Percentiles rank a stretch among this genome's conserved stretches.
phyloP scores from a whole-genome alignment of 1,140 invertebrate genomes.

The Phthorimaea operculella region DNA sequence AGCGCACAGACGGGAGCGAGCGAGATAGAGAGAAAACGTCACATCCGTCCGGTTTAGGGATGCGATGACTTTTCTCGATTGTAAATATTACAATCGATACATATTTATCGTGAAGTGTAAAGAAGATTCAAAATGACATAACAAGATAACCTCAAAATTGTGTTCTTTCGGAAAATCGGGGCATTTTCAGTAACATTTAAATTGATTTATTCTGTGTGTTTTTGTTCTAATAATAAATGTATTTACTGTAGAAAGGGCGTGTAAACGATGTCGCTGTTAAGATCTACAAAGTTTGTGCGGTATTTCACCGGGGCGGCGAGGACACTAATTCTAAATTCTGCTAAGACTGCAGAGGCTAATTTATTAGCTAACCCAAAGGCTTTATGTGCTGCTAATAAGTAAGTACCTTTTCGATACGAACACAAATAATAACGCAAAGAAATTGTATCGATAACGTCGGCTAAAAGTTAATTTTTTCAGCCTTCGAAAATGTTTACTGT shows the following conservation, averaged over 20 bases:
- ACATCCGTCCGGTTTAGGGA: too few species aligned
- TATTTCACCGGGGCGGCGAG: constrained; percentile 76
- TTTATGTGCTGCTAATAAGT: constrained; percentile 46
- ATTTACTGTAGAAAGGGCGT: constrained; percentile 1
- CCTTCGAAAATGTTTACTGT: too few species aligned
- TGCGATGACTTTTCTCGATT: too few species aligned
- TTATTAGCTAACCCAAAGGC: constrained; percentile 46
- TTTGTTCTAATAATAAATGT: constrained; percentile 20
- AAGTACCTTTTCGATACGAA: constrained; percentile 17
- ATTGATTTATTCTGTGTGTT: constrained; percentile 6
- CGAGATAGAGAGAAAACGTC: too few species aligned
- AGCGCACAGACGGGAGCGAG: too few species aligned
- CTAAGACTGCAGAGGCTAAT: constrained; percentile 55
- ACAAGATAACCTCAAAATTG: constrained; percentile 13
- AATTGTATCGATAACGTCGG: too few species aligned
- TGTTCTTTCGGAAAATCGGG: constrained; percentile 7
- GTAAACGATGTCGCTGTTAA: constrained; percentile 71
- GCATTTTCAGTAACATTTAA: constrained; percentile 8
- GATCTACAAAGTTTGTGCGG: constrained; percentile 76
- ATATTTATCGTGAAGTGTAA: too few species aligned
- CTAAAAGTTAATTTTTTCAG: too few species aligned
- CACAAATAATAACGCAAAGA: too few species aligned
- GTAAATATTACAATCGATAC: too few species aligned
- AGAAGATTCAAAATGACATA: constrained; percentile 12
- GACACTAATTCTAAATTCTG: constrained; percentile 72